These are phyloP conservation scores for Amia ocellicauda DNA, from an alignment of 2,113 vertebrate species.

Conservation along the genomic window DNA sequence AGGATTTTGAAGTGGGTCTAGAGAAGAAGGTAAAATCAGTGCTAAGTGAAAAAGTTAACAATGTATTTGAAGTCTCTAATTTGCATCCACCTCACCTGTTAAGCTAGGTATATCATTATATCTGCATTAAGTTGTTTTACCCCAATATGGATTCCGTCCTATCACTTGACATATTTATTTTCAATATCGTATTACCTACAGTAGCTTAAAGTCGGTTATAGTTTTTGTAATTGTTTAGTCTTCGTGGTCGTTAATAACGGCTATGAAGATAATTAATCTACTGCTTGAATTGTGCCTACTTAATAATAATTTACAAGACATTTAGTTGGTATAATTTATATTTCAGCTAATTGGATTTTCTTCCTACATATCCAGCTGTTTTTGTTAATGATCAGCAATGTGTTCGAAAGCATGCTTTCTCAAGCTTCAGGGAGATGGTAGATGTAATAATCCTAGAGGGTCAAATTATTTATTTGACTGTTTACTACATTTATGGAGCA, in stretches of 20 bases:
- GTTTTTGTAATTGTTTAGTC: constrained; percentile 4
- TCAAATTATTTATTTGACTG: constrained; percentile 8
- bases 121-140: no score
- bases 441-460: background rate
- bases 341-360: constrained; percentile 17
- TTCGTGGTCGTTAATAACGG: background rate
- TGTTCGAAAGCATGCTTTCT: constrained; percentile 1
- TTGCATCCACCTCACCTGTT: no score
- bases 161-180: no score
- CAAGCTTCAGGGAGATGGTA: background rate
- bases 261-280: constrained; percentile 1
- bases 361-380: constrained; percentile 15
- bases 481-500: no score
- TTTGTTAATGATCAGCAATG: constrained; percentile 5
- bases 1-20: no score
- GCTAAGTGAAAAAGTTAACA: no score
- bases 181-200: no score
- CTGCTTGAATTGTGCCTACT: constrained; percentile 8
- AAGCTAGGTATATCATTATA: no score
- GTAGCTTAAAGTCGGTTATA: no score
- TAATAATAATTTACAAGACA: constrained; percentile 17
- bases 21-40: no score
- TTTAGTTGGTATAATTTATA: constrained; percentile 23
- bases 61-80: no score
- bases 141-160: no score